Evolutionary conservation across 2,888 invertebrate genomes (phyloP).

Genomic region (Orchesella flavescens): DNA sequence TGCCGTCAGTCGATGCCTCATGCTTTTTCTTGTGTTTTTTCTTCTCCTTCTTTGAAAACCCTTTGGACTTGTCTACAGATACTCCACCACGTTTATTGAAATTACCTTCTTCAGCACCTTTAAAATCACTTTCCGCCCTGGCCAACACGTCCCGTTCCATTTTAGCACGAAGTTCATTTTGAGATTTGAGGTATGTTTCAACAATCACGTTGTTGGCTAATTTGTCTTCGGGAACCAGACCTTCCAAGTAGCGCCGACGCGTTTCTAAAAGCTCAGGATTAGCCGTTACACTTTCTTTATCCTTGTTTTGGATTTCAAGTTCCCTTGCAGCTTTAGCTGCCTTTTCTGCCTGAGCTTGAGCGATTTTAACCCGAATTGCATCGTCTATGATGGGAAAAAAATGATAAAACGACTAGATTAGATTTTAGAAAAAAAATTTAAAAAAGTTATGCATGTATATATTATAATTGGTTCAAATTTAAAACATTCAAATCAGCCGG

Average conservation of each 20-base stretch:
- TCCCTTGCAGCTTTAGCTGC: conserved; percentile 50
- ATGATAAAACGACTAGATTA: conserved; percentile 4
- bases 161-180: conserved; percentile 62
- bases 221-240: conserved; percentile 26
- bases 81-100: background rate
- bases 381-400: conserved; percentile 25
- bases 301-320: conserved; percentile 30
- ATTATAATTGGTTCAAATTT: background rate
- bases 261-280: conserved; percentile 18
- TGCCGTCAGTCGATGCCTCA: conserved; percentile 18
- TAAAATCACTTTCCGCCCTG: conserved; percentile 39
- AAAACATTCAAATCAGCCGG: conserved; percentile 4
- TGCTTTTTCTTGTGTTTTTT: conserved; percentile 45
- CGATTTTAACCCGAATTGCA: conserved; percentile 54
- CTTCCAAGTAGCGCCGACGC: conserved; percentile 14
- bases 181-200: conserved; percentile 65
- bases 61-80: conserved; percentile 22
- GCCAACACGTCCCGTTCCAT: conserved; percentile 63
- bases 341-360: conserved; percentile 60
- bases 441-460: no score
- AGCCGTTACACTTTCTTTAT: background rate
- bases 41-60: conserved; percentile 44
- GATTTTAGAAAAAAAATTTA: conserved; percentile 3
- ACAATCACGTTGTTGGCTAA: conserved; percentile 60
- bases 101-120: conserved; percentile 44